These are phyloP conservation scores for Incurvaria masculella DNA, from an alignment of 2,888 invertebrate genomes.

Conservation along the genomic window DNA sequence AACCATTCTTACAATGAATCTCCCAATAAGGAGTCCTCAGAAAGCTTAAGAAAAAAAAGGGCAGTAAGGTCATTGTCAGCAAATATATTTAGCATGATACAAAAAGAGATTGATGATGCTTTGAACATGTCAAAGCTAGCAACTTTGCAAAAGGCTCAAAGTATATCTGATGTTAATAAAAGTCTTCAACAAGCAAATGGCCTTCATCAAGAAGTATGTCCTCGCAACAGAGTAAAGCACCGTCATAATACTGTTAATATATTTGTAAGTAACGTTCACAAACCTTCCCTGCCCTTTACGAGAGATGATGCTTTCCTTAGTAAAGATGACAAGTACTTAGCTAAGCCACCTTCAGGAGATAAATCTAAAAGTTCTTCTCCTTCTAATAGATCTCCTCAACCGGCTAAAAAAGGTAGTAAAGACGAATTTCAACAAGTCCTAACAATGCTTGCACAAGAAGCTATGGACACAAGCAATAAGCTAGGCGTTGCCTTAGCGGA, in stretches of 20 bases:
- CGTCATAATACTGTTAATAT: slow-evolving; percentile 50
- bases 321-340: slow-evolving; percentile 44
- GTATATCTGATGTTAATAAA: slow-evolving; percentile 57
- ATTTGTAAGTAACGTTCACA: slow-evolving; percentile 47
- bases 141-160: slow-evolving; percentile 59
- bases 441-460: slow-evolving; percentile 71
- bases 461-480: slow-evolving; percentile 70
- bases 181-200: slow-evolving; percentile 45
- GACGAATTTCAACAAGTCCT: slow-evolving; percentile 67
- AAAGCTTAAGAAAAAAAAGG: slow-evolving; percentile 66
- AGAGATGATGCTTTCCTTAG: slow-evolving; percentile 54
- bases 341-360: slow-evolving; percentile 51
- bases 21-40: slow-evolving; percentile 34
- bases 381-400: slow-evolving; percentile 54
- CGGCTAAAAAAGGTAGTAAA: slow-evolving; percentile 44
- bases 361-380: slow-evolving; percentile 55
- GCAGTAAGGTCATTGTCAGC: slow-evolving; percentile 81
- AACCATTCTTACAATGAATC: slow-evolving; percentile 37
- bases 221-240: slow-evolving; percentile 53
- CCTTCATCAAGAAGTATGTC: slow-evolving; percentile 41
- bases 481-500: slow-evolving; percentile 64
- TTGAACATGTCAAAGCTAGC: slow-evolving; percentile 49
- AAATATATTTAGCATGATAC: slow-evolving; percentile 75
- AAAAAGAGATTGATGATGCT: slow-evolving; percentile 61
- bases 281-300: slow-evolving; percentile 42